A percentile compares a stretch with the other conserved stretches of the same genome.
Evolutionary conservation across 2,797 vertebrate species (phyloP).

Genomic region (Halcyon chelicuti): DNA sequence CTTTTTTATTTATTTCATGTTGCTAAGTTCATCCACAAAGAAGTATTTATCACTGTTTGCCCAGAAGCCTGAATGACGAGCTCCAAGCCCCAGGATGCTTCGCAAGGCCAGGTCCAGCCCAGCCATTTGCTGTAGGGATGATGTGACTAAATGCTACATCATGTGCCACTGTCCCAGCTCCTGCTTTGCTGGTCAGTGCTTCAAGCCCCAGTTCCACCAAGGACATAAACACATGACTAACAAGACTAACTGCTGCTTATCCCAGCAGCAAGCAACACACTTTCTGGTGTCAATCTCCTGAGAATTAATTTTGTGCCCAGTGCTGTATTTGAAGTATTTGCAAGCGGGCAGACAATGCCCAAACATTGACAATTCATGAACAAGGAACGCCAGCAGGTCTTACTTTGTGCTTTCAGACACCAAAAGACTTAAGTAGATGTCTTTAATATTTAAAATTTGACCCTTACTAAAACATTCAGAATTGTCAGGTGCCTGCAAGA

Average conservation of each 20-base stretch:
- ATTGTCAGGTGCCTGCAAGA: not conserved
- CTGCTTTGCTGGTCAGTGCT: not conserved
- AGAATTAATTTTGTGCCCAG: not conserved
- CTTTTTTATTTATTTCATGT: not conserved
- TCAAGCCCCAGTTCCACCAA: not conserved
- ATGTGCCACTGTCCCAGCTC: not conserved
- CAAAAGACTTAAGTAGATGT: not conserved
- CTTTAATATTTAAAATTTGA: constrained; percentile 55
- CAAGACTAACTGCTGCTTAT: not conserved
- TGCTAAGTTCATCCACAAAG: not conserved
- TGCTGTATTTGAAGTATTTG: not conserved
- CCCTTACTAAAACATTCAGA: not conserved
- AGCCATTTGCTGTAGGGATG: not conserved
- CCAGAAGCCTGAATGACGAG: not conserved
- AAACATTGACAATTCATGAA: not conserved
- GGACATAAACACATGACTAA: constrained; percentile 27
- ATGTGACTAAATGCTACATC: not conserved
- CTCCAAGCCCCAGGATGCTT: not conserved
- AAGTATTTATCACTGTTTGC: not conserved
- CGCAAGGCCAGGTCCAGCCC: not conserved
- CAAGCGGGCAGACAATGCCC: not conserved
- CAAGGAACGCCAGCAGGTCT: not conserved
- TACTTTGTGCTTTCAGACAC: not conserved
- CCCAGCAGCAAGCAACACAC: not conserved
- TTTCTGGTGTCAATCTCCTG: not conserved